Percentiles rank a stretch among this genome's conserved stretches.
Conservation (phyloP, 2,113 vertebrate species). For the Phyllopteryx taeniolatus region DNA sequence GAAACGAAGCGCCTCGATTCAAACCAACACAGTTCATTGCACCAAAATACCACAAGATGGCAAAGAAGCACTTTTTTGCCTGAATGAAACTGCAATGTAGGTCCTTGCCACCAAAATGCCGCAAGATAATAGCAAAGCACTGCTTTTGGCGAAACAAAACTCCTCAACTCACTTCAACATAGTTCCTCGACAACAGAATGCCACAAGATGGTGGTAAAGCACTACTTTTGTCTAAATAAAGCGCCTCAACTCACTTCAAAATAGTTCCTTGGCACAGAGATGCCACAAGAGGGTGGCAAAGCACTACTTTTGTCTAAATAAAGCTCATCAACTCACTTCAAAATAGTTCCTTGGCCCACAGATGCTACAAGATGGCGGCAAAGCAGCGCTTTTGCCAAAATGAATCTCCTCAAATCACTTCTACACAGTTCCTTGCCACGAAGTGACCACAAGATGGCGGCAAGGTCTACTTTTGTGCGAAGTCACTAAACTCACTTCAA, state of each 20-base stretch:
- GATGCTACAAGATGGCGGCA: too few species aligned
- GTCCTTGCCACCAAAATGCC: not conserved
- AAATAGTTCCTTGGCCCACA: too few species aligned
- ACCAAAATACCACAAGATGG: not conserved
- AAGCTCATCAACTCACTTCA: too few species aligned
- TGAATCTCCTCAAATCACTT: not conserved
- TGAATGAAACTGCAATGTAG: not conserved
- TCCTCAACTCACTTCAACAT: not conserved
- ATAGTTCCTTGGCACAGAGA: too few species aligned
- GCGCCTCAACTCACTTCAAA: not conserved
- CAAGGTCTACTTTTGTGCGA: not conserved
- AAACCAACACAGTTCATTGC: not conserved
- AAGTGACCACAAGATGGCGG: too few species aligned
- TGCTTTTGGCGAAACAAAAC: not conserved
- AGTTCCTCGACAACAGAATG: too few species aligned
- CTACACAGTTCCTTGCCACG: too few species aligned
- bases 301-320: not conserved
- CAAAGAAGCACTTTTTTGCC: not conserved
- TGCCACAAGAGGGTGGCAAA: not conserved
- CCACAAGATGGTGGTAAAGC: not conserved
- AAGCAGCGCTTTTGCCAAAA: not conserved
- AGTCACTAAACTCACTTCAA: not conserved
- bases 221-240: not conserved
- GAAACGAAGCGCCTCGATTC: not conserved
- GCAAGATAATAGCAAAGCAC: not conserved